These are phyloP conservation scores for Drosophila ambigua DNA, from an alignment of 1,140 invertebrate genomes.

Conservation along the genomic window DNA sequence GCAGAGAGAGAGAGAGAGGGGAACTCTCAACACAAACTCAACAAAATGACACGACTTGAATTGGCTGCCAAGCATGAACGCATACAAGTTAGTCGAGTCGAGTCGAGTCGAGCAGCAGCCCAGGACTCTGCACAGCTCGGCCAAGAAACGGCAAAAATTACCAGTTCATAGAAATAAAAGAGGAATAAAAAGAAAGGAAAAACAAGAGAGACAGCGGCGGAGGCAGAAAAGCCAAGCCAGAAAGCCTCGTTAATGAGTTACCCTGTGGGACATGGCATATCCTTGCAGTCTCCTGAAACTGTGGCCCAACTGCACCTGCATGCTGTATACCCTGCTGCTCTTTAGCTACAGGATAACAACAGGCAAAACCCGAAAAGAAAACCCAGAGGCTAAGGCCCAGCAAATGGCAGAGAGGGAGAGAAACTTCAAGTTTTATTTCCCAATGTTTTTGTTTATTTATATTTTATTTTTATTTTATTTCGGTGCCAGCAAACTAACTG, in stretches of 20 bases:
- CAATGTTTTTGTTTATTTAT: slow-evolving; percentile 56
- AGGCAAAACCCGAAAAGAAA: too few relatives aligned
- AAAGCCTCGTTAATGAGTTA: too few relatives aligned
- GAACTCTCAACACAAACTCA: slow-evolving; percentile 80
- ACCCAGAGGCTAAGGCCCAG: not conserved
- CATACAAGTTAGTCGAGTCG: slow-evolving; percentile 64
- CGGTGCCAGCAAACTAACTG: slow-evolving; percentile 48
- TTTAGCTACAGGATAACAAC: too few relatives aligned
- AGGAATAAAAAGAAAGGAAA: too few relatives aligned
- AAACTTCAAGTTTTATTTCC: slow-evolving; percentile 53
- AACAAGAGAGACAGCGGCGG: not conserved
- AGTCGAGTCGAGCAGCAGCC: slow-evolving; percentile 17
- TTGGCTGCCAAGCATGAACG: slow-evolving; percentile 80
- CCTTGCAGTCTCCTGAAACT: too few relatives aligned
- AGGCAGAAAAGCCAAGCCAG: too few relatives aligned
- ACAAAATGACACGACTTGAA: slow-evolving; percentile 80
- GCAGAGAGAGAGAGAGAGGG: slow-evolving; percentile 10
- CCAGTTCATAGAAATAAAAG: slow-evolving; percentile 33
- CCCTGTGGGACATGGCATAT: too few relatives aligned
- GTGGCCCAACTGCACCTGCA: too few relatives aligned
- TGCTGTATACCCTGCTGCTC: too few relatives aligned
- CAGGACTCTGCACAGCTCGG: slow-evolving; percentile 30
- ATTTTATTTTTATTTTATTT: slow-evolving; percentile 15
- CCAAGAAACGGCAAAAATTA: slow-evolving; percentile 60
- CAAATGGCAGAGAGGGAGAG: not conserved